Base-by-base conservation (phyloP, 2,888 invertebrate genomes). In the Apotomis capreana region DNA sequence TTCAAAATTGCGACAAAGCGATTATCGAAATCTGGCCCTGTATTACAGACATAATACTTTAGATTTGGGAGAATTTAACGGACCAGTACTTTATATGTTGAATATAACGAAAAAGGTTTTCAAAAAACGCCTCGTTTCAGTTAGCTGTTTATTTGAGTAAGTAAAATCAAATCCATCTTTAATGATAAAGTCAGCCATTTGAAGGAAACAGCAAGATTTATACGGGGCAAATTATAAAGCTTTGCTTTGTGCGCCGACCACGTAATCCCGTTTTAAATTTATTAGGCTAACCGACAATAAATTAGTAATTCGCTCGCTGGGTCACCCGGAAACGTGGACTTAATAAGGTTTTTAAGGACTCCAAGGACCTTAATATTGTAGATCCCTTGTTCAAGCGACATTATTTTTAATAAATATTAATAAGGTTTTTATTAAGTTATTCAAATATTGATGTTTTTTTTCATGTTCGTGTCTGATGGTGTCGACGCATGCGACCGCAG, bases 211-310 rank as follows among this genome's bases (percentile, higher is more conserved):
- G 81, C 65, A 82, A 89, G 89, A 90, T 91, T 91, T 91, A 91
- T 90, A 87, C 84, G 84, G 82, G 86, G 84, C 87, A 89, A 90
- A 91, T 92, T 90, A 90, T 90, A 91, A 89, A 89, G 89, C 89
- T 87, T 87, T 87, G 87, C 89, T 89, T 87, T 87, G 89, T 89
- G 87, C 87, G 82, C 84, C 87, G 84, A 85, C 88, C 86, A 84
- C 84, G 88, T 92, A 92, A 93, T 92, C 92, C 92, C 83, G 87
- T 88, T 90, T 87, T 83, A 88, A 92, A 93, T 93, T 92, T 93
- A 93, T 92, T 92, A 90, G 89, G 89, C 87, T 85, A 87, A 83
- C 86, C 86, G 83, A 87, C 90, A 85, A 89, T 92, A 92, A 92
- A 93, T 93, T 90, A 86, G 90, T 89, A 84, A 89, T 90, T 90